Evolutionary conservation across 2,888 invertebrate genomes (phyloP).

Genomic region (Troides oblongomaculatus): DNA sequence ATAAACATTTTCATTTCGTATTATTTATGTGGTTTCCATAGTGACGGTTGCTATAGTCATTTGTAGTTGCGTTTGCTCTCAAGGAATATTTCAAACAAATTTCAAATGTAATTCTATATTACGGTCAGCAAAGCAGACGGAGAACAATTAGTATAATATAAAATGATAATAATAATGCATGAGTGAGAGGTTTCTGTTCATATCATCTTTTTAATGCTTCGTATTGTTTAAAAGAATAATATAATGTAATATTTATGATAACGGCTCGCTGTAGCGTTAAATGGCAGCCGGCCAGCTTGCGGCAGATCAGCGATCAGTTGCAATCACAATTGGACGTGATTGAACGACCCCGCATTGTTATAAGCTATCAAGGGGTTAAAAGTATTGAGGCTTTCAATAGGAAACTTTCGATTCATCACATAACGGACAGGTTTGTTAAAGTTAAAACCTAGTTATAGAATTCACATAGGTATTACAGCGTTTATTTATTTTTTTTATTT

Average conservation of each 20-base stretch:
- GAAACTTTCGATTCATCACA: not conserved
- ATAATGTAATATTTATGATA: not conserved
- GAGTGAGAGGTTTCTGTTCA: not conserved
- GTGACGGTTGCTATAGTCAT: too few species aligned
- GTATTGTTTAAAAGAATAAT: not conserved
- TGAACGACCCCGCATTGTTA: slow-evolving; percentile 18
- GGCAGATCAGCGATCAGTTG: slow-evolving; percentile 5
- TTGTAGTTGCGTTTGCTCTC: too few species aligned
- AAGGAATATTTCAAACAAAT: too few species aligned
- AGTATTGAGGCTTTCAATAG: not conserved
- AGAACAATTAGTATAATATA: too few species aligned
- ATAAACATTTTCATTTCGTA: too few species aligned
- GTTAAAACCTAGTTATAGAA: not conserved
- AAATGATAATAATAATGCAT: too few species aligned
- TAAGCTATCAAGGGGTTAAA: not conserved
- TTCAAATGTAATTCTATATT: too few species aligned
- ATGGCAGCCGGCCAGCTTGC: slow-evolving; percentile 15
- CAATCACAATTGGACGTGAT: slow-evolving; percentile 20
- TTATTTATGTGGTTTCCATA: too few species aligned
- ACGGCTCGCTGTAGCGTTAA: not conserved
- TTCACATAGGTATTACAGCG: not conserved
- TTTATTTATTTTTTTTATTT: too few species aligned
- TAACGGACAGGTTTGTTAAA: not conserved
- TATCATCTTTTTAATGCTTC: not conserved
- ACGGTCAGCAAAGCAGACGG: too few species aligned